Base-by-base conservation (phyloP, 2,113 vertebrate genomes). In the Oryzias javanicus region DNA sequence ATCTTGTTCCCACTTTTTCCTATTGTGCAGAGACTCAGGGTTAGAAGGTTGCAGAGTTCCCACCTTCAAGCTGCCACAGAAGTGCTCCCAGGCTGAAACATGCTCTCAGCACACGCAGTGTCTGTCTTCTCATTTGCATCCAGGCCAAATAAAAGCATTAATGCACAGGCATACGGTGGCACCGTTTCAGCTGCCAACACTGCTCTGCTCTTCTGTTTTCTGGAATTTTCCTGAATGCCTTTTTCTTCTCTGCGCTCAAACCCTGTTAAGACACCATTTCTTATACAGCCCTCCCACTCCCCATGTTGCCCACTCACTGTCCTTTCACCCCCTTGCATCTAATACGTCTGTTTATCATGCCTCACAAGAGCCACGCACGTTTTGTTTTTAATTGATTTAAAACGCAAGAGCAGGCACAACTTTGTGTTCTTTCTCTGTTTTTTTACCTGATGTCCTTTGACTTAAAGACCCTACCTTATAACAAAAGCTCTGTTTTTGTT, bases 41-140 rank as follows among this genome's bases (percentile, higher is more conserved):
- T 91, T 86, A 91, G 83, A 77, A 89, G 89, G 90, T 91, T 91
- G 82, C 76, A 76, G 52, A 65, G 86, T 92, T 92, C 91, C 89
- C 91, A 91, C 89, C 89, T 87, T 67, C 75, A 64, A 60, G 67
- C 62, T 74, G 72, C 64, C 79, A 83, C 72, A 80, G 73, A 80
- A 81, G 68, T 63, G 71, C 62, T 63, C 47, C 60, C 63, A 8
- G 51, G 47, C 66, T 65, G 78, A 46, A 65, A 66, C 73, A 51
- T 75, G 51, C 78, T 68, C 72, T 65, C 53, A 81, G 51, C 70
- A 67, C 79, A 81, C 73, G 72, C 77, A 53, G 58, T 69, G 67
- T 72, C 68, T 69, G 67, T 27, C 55, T 63, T 42, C 48, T 75
- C 79, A 86, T 90, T 85, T 81, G 81, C 82, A 87, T 81, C 76